These are phyloP conservation scores for Galaxea fascicularis DNA, from an alignment of 92 coral and sea anemone genomes.

Conservation along the genomic window DNA sequence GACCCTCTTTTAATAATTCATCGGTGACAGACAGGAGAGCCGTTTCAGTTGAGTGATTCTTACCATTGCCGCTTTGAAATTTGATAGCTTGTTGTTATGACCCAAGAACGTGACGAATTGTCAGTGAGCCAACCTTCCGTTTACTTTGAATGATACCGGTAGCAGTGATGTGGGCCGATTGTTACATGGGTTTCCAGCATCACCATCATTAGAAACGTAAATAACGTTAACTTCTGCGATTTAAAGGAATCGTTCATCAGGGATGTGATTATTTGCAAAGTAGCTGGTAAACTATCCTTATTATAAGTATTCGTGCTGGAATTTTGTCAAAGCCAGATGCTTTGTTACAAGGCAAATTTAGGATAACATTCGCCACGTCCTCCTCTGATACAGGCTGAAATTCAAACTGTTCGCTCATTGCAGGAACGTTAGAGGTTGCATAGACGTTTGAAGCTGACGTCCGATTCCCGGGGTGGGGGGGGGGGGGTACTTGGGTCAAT, in stretches of 20 bases:
- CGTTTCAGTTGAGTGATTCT: not conserved
- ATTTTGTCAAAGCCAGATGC: constrained; percentile 46
- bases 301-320: constrained; percentile 11
- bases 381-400: constrained; percentile 31
- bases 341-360: constrained; percentile 40
- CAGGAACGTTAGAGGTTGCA: not conserved
- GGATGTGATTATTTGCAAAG: constrained; percentile 27
- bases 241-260: constrained; percentile 43
- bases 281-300: not conserved
- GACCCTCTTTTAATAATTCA: constrained; percentile 16
- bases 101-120: constrained; percentile 49
- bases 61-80: constrained; percentile 44
- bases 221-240: constrained; percentile 46
- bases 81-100: constrained; percentile 36
- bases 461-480: not conserved
- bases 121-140: constrained; percentile 52
- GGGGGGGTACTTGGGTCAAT: too few species aligned
- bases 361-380: constrained; percentile 34
- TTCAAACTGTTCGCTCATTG: constrained; percentile 15
- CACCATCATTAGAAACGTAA: constrained; percentile 20
- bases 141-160: constrained; percentile 49
- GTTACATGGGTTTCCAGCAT: constrained; percentile 39
- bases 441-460: not conserved
- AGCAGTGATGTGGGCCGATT: constrained; percentile 53
- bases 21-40: constrained; percentile 1